These are phyloP conservation scores for Cheumatopsyche charites DNA, from an alignment of 1,140 invertebrate species.

Conservation along the genomic window DNA sequence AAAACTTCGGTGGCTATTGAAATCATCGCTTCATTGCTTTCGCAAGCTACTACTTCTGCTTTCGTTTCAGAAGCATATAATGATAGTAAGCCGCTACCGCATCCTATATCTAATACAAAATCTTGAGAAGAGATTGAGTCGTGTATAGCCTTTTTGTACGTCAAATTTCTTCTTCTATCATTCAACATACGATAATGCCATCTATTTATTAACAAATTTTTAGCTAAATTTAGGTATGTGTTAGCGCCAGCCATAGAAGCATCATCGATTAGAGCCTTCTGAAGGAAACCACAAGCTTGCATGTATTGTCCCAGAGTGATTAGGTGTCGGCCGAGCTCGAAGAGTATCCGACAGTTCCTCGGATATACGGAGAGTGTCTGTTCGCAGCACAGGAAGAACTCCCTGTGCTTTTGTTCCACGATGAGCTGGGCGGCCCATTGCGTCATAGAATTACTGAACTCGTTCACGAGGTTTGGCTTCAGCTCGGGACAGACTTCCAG, in stretches of 20 bases:
- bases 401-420: slow-evolving; percentile 50
- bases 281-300: slow-evolving; percentile 55
- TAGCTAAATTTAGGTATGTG: slow-evolving; percentile 57
- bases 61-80: slow-evolving; percentile 67
- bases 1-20: slow-evolving; percentile 58
- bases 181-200: slow-evolving; percentile 87
- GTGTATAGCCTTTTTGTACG: slow-evolving; percentile 68
- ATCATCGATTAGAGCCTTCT: slow-evolving; percentile 52
- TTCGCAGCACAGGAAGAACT: slow-evolving; percentile 54
- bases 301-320: slow-evolving; percentile 52
- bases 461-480: slow-evolving; percentile 49
- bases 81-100: slow-evolving; percentile 74
- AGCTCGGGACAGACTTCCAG: slow-evolving; percentile 52
- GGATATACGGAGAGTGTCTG: slow-evolving; percentile 53
- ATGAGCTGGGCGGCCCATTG: slow-evolving; percentile 50
- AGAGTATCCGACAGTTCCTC: slow-evolving; percentile 51
- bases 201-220: slow-evolving; percentile 65
- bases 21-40: slow-evolving; percentile 68
- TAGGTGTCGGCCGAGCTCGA: slow-evolving; percentile 55
- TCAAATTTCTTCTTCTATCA: slow-evolving; percentile 69
- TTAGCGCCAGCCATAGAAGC: slow-evolving; percentile 53
- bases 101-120: slow-evolving; percentile 74
- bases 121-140: slow-evolving; percentile 61
- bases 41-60: slow-evolving; percentile 70
- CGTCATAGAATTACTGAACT: slow-evolving; percentile 50